Base-by-base conservation (phyloP, 2,888 invertebrate genomes). In the Lasius fuliginosus region DNA sequence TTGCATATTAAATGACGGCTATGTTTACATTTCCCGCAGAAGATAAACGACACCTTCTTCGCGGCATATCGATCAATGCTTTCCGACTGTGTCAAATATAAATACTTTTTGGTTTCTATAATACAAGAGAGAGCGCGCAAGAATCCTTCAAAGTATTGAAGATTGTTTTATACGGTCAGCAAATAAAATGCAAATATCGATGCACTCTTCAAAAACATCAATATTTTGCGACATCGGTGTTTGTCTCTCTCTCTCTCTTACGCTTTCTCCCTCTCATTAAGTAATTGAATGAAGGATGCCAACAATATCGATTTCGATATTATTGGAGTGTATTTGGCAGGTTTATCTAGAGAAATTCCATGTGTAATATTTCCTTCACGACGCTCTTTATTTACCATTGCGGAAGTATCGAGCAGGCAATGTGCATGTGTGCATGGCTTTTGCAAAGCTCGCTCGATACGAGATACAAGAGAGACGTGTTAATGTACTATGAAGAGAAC, bases 401-500 rank as follows among this genome's bases (percentile, higher is more conserved):
- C 64, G 33, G 30, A 62, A 64, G 18, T 42, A 67, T 65, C 53
- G 53, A 33, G 23, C 27, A 60, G 30, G 46, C 36, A 46, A 30
- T 60, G 6, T n/a, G 18, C 69, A 23, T 18, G 49, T 73, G 18
- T n/a, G 12, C 23, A 46, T 46, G 62, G 27, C 58, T 65, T 74
- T 18, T 36, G 30, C 58, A 36, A 81, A 76, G 76, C 65, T 40
- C 49, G 79, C 42, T 79, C 73, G 83, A 86, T 79, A 69, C 30
- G 49, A 62, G 64, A 18, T 71, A 79, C 74, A 71, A 58, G 58
- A 49, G 76, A 71, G 58, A 83, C 67, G 71, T 67, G 79, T 75
- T 85, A 79, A 87, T 65, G 65, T 82, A 30, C 49, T 71, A 75
- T 85, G 82, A 82, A 85, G 74, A 53, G 68, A 62, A 76, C 67